Base-by-base conservation (phyloP, 2,888 invertebrate genomes). In the Pammene fasciana region DNA sequence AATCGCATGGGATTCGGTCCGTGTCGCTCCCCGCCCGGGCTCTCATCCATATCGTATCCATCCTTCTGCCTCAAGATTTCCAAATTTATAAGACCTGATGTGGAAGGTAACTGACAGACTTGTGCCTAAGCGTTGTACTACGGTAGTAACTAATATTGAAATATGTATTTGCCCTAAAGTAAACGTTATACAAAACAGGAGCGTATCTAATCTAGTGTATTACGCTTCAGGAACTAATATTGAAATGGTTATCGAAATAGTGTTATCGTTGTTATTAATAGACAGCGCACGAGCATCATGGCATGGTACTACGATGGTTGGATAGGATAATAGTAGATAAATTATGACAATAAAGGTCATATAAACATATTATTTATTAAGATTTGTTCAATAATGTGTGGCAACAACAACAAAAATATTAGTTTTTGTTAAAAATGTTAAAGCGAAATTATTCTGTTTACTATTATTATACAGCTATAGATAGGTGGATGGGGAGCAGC, bases 211-310 rank as follows among this genome's bases (percentile, higher is more conserved):
- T 70, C 65, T 60, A 10, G 26, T 26, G 48, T 50, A 64, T 64
- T 68, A 64, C 68, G 62, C 55, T 65, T 65, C 48, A 41, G 48
- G 45, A 55, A 65, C 54, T 60, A 54, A 68, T 59, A 70, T 65
- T 70, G 65, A 70, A 70, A 70, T 70, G 65, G 70, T 55, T 70
- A 70, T 70, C 65, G 70, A 70, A 70, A 60, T 70, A 41, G 59
- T 50, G 59, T 60, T 70, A 70, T 70, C 70, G 48, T 48, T 34
- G 59, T 55, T 70, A 70, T 70, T 60, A 65, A 54, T 70, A 70
- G 60, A 70, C 54, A 52, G 52, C 52, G 52, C 26, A 26, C 52
- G 48, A 5, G n/a, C 57, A 59, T 43, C 43, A 18, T 41, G 65
- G 26, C 43, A 18, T 41, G 65, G 26, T 11, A 38, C n/a, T 50